Evolutionary conservation across 1,140 invertebrate species (phyloP), one percentile per base, ranked within the genome.

Genomic region (Apis laboriosa): DNA sequence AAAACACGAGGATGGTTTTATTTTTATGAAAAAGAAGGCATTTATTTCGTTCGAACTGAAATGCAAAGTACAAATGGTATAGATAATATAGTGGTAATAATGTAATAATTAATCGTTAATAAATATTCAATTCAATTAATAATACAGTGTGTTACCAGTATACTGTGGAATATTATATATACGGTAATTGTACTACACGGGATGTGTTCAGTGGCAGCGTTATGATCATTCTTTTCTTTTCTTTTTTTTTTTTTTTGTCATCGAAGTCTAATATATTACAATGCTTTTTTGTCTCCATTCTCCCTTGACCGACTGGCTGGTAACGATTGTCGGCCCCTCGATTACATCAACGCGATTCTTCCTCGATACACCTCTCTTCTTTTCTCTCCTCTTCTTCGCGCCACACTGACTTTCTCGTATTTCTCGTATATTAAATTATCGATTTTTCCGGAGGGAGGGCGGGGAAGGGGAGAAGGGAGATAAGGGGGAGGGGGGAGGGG

Each of bases 1-100:
- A 68, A 56, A 88, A 72, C 61, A 64, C 61, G 78, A 61, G 74
- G 43, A 83, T 76, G 34, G 5, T 76, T 75, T 86, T 71, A 71
- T 80, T 92, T 91, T 91, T 92, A 92, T 92, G 92, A 94, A 94
- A 94, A 94, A 93, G 93, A 94, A 94, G 93, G 93, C 93, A 94
- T 94, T 94, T 94, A 94, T 94, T 94, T 94, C 90, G 86, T 94
- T 91, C 88, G 86, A 93, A 94, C 91, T 91, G 84, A 94, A 94
- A 91, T 94, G 87, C 93, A 94, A 94, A 92, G 93, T 94, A 94
- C 93, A 94, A 94, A 94, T 93, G 80, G 91, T 93, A 91, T 94
- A 91, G 90, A 92, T 94, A 93, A 94, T 93, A 91, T 94, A 93
- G 92, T 93, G 90, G 87, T 92, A 93, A 92, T 93, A 91, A 92